Conservation (phyloP, 2,113 vertebrate species). For the Vulpes lagopus region DNA sequence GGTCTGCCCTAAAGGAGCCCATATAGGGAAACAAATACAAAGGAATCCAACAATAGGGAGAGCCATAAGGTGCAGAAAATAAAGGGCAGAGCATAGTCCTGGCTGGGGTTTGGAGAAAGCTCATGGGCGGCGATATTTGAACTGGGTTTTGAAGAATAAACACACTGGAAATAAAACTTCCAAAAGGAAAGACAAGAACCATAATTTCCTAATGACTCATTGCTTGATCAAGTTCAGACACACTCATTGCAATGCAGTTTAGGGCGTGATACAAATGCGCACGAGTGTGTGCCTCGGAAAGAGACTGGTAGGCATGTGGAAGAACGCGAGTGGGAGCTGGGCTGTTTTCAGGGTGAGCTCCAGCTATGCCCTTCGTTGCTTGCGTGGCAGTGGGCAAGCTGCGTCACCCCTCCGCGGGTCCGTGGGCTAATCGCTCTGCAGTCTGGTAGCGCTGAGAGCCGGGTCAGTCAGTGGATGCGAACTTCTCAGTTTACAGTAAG, state of each 20-base stretch:
- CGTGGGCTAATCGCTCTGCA: neutral
- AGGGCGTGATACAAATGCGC: neutral
- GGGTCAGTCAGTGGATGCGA: neutral
- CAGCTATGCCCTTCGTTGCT: neutral
- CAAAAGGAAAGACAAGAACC: neutral
- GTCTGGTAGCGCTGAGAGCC: neutral
- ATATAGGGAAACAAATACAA: neutral
- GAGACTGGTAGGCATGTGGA: neutral
- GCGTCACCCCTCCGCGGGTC: too few species aligned
- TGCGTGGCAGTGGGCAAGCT: neutral
- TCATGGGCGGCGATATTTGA: neutral
- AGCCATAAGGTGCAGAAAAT: neutral
- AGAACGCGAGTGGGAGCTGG: neutral
- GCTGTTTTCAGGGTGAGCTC: rapidly evolving
- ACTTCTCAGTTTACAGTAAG: neutral
- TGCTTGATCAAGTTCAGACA: neutral
- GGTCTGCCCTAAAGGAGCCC: neutral
- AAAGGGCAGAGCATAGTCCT: neutral
- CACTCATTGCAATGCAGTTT: too few species aligned
- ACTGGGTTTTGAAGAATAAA: neutral
- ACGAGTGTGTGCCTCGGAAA: neutral
- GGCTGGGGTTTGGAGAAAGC: neutral
- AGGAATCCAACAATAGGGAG: neutral
- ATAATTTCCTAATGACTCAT: neutral
- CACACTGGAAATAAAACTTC: neutral